Evolutionary conservation across 1,140 invertebrate genomes (phyloP).

Genomic region (Orchesella cincta): DNA sequence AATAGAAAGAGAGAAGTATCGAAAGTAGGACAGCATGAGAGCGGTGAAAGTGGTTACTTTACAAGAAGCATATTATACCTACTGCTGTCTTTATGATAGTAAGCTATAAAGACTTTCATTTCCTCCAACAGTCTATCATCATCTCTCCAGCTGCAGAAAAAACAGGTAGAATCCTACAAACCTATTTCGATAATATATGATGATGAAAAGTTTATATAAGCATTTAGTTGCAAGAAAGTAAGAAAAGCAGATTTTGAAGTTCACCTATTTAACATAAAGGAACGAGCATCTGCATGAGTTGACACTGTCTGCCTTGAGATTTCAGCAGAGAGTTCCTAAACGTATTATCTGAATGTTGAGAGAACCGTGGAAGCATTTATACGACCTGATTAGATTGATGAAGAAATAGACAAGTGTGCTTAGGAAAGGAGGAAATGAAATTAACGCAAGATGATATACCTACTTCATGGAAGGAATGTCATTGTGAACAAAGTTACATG

Average conservation of each 20-base stretch:
- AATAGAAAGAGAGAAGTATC: too few relatives aligned
- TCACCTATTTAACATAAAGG: not conserved
- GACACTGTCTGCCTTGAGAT: not conserved
- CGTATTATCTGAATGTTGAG: too few relatives aligned
- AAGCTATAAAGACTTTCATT: too few relatives aligned
- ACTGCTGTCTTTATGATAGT: too few relatives aligned
- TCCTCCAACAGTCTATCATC: too few relatives aligned
- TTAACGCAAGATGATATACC: conserved; percentile 9
- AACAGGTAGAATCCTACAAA: too few relatives aligned
- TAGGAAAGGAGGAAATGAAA: not conserved
- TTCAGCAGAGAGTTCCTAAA: not conserved
- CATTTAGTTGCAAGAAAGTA: not conserved
- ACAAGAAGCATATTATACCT: too few relatives aligned
- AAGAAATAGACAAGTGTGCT: not conserved
- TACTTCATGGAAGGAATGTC: not conserved
- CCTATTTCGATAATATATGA: too few relatives aligned
- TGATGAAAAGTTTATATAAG: too few relatives aligned
- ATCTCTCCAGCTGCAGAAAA: too few relatives aligned
- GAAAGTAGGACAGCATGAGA: too few relatives aligned
- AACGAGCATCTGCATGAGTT: not conserved
- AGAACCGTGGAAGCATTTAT: conserved; percentile 13
- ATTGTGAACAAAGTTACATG: not conserved
- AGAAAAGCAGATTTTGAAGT: conserved; percentile 7
- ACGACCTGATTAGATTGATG: not conserved
- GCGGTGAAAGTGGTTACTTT: too few relatives aligned